Evolutionary conservation across 1,140 invertebrate species (phyloP), one percentile per base, ranked within the genome.

Genomic region (Bilobella aurantiaca): DNA sequence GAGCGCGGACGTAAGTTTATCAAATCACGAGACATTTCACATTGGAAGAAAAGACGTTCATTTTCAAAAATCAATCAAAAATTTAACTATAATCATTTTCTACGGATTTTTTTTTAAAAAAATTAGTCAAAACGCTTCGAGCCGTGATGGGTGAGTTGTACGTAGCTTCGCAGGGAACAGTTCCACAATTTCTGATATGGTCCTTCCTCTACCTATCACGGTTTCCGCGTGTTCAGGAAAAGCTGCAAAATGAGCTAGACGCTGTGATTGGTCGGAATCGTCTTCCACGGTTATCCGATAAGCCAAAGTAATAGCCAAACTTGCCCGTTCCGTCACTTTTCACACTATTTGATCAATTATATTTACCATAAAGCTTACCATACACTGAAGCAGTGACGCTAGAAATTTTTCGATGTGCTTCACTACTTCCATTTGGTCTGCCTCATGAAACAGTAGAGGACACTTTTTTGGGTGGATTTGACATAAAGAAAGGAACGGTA

Each of bases 361-460:
- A 5, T 14, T 25, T n/a, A n/a, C n/a, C n/a, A n/a, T n/a, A n/a
- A n/a, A 83, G 82, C 32, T 74, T 85, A 72, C 65, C 65, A n/a
- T 69, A 65, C 56, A 37, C 58, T 12, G 67, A 65, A 67, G 71
- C 64, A 12, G 32, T 67, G 21, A 59, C 63, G 42, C 23, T 64
- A 47, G 68, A 66, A 47, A 31, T 47, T 18, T 30, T 64, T 3
- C 29, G 67, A 37, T 57, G 21, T 18, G 53, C 64, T 18, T 27
- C 58, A 18, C 37, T 62, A 27, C 8, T 63, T 37, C 64, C 64
- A 14, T n/a, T 34, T 46, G 37, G 32, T 32, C 1, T 63, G 14
- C 5, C 62, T 1, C 67, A 69, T 30, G 27, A 1, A n/a, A 30
- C 59, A 2, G 37, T 49, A 3, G 12, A 58, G 30, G 57, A 58